phyloP scores from a whole-genome alignment of 1,140 invertebrate species.

The Polypedilum pembai region DNA sequence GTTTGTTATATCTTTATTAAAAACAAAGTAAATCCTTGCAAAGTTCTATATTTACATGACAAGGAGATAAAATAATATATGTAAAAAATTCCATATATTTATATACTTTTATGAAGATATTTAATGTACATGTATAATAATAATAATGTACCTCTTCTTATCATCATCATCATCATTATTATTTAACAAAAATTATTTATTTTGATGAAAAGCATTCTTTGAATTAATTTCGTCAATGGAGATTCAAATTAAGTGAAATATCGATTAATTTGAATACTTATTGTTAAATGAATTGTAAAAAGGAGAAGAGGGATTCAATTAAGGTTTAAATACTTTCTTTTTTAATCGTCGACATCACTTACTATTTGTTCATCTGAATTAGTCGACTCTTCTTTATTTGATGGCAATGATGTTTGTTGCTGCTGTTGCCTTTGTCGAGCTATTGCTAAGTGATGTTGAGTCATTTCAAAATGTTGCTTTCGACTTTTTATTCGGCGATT shows the following conservation, averaged over 20 bases:
- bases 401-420: background rate
- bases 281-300: slow-evolving; percentile 19
- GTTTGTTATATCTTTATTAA: background rate
- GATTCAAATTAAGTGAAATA: slow-evolving; percentile 6
- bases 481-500: slow-evolving; percentile 94
- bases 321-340: background rate
- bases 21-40: background rate
- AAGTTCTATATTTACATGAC: background rate
- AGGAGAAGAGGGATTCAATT: slow-evolving; percentile 17
- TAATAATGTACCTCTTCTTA: no score
- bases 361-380: background rate
- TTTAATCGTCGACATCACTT: slow-evolving; percentile 22
- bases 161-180: background rate
- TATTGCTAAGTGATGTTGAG: slow-evolving; percentile 76
- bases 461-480: slow-evolving; percentile 85
- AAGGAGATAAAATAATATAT: background rate
- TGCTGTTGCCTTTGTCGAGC: slow-evolving; percentile 52
- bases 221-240: slow-evolving; percentile 1
- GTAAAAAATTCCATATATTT: background rate
- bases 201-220: slow-evolving; percentile 18
- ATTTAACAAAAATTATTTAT: slow-evolving; percentile 10
- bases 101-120: slow-evolving; percentile 4
- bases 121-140: no score
- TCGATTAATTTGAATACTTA: slow-evolving; percentile 16
- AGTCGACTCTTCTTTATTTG: background rate